These are phyloP conservation scores for Agonum fuliginosum DNA, from an alignment of 2,888 invertebrate genomes.

Conservation along the genomic window DNA sequence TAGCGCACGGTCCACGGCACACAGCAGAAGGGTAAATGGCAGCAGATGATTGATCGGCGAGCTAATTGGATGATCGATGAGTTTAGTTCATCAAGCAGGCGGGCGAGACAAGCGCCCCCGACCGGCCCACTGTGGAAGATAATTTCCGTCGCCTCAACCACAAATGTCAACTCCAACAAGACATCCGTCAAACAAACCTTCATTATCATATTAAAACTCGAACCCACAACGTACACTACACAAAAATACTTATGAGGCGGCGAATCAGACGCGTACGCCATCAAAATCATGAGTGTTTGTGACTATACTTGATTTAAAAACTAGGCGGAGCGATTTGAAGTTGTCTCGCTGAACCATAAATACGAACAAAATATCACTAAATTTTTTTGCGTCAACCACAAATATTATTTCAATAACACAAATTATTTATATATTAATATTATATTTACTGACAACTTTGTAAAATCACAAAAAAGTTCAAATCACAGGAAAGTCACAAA, in stretches of 20 bases:
- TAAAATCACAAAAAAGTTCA: no score
- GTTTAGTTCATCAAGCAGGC: slow-evolving; percentile 73
- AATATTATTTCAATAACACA: no score
- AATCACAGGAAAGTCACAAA: no score
- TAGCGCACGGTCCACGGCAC: neutral
- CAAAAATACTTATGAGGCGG: no score
- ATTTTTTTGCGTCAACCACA: no score
- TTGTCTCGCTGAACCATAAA: slow-evolving; percentile 7
- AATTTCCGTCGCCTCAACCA: slow-evolving; percentile 48
- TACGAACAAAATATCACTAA: no score
- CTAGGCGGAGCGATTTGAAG: neutral
- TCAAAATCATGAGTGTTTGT: no score
- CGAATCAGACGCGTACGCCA: no score
- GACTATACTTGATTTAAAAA: neutral
- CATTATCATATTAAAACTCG: slow-evolving; percentile 47
- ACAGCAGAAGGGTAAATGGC: slow-evolving; percentile 71
- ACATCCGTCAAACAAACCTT: slow-evolving; percentile 13
- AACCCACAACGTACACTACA: neutral
- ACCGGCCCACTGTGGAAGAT: slow-evolving; percentile 44
- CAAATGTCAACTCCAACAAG: neutral
- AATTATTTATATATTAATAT: no score
- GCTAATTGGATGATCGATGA: slow-evolving; percentile 89
- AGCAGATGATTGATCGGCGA: slow-evolving; percentile 83
- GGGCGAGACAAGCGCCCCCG: slow-evolving; percentile 33
- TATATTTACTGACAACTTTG: no score